Conservation (phyloP, 2,113 vertebrate species). For the Pavo muticus region DNA sequence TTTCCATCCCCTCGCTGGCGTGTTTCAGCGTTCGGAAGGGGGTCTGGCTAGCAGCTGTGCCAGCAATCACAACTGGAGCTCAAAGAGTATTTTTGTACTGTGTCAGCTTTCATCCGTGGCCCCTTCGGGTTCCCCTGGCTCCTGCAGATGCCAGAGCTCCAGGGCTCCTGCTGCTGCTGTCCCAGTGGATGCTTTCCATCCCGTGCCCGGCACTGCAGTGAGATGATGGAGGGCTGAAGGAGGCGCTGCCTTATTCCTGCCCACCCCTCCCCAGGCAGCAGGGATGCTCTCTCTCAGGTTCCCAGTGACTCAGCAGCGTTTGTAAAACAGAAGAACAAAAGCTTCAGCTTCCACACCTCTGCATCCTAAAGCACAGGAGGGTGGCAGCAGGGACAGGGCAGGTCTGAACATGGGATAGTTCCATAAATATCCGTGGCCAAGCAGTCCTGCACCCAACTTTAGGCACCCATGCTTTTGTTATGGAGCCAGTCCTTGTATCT, state of each 20-base stretch:
- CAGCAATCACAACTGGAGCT: constrained; percentile 24
- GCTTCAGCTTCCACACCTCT: neutral
- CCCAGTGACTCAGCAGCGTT: rapidly evolving
- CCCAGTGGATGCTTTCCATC: neutral
- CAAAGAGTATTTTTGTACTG: constrained; percentile 1
- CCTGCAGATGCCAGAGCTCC: neutral
- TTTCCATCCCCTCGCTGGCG: constrained; percentile 31
- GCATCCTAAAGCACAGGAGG: neutral
- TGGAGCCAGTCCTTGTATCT: neutral
- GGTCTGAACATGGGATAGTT: neutral
- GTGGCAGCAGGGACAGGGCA: rapidly evolving
- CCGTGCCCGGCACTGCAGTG: rapidly evolving
- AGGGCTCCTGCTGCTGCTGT: neutral
- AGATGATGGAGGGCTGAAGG: neutral
- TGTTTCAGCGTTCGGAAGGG: neutral
- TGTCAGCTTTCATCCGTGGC: constrained; percentile 13
- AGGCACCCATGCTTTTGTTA: neutral
- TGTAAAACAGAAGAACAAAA: neutral
- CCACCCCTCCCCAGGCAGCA: neutral
- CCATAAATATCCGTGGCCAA: neutral
- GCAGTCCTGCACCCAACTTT: neutral
- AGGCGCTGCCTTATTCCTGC: neutral
- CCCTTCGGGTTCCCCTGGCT: neutral
- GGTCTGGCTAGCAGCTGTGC: constrained; percentile 54
- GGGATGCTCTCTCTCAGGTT: neutral